These are phyloP conservation scores for Sebastes trivittatus DNA, from an alignment of 2,797 vertebrate genomes.

Conservation along the genomic window DNA sequence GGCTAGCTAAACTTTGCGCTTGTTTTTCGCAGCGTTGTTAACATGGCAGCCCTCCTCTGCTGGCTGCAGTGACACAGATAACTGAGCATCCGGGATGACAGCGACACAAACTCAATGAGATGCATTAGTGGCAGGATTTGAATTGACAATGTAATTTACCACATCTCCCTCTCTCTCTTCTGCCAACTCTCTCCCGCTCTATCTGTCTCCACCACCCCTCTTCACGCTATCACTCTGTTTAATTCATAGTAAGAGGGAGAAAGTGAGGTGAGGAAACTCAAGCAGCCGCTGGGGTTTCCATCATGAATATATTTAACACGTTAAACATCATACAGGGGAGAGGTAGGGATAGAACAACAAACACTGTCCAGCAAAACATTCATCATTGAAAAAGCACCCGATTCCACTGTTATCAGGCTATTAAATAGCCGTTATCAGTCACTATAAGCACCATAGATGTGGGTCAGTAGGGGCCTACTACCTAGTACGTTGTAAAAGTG, in stretches of 20 bases:
- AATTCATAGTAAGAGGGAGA: constrained; percentile 82
- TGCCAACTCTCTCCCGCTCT: constrained; percentile 54
- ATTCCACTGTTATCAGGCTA: too few species aligned
- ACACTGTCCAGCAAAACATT: constrained; percentile 13
- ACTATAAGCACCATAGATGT: too few species aligned
- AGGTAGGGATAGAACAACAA: constrained; percentile 42
- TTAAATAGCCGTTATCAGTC: too few species aligned
- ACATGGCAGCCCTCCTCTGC: constrained; percentile 83
- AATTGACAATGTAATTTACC: constrained; percentile 92
- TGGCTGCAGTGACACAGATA: constrained; percentile 91
- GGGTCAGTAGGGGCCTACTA: too few species aligned
- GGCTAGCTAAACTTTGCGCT: constrained; percentile 80
- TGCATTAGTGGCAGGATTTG: constrained; percentile 92
- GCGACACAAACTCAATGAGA: constrained; percentile 90
- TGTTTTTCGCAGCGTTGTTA: constrained; percentile 83
- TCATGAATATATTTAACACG: constrained; percentile 84
- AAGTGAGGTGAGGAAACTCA: constrained; percentile 71
- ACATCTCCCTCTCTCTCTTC: constrained; percentile 76
- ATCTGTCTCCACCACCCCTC: constrained; percentile 71
- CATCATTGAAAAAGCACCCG: too few species aligned
- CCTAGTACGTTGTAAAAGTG: too few species aligned
- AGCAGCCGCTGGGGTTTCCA: constrained; percentile 62
- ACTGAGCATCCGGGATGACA: constrained; percentile 82
- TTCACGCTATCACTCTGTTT: constrained; percentile 82
- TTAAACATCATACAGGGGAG: constrained; percentile 33